Conservation (phyloP, 2,797 vertebrate genomes). For the Monodelphis domestica region DNA sequence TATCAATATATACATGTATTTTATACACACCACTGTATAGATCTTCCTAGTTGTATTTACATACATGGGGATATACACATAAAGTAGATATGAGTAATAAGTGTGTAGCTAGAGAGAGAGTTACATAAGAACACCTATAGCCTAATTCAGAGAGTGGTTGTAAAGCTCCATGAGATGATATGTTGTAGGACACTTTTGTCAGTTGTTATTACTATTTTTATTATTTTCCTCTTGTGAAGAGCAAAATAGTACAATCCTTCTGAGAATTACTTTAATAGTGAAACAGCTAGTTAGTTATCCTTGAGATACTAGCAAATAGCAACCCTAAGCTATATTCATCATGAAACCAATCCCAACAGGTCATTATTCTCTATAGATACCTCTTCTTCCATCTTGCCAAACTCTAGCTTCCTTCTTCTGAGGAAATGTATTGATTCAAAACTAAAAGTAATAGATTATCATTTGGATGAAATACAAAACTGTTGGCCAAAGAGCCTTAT, state of each 20-base stretch:
- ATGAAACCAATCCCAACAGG: slow-evolving; percentile 11
- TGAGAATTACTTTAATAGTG: background rate
- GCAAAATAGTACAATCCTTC: background rate
- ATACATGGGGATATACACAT: too few relatives aligned
- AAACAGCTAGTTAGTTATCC: background rate
- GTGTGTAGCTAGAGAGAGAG: background rate
- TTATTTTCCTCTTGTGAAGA: background rate
- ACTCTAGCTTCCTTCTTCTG: slow-evolving; percentile 24
- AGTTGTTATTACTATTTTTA: background rate
- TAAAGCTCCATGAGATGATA: background rate
- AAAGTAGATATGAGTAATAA: background rate
- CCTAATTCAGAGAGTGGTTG: background rate
- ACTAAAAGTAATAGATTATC: background rate
- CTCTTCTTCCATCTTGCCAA: slow-evolving; percentile 26
- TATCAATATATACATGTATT: too few relatives aligned
- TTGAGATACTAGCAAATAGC: background rate
- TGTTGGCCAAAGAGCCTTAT: background rate
- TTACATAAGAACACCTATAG: background rate
- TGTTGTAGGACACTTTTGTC: background rate
- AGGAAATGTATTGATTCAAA: slow-evolving; percentile 35
- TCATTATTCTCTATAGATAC: slow-evolving; percentile 58
- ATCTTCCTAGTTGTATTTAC: too few relatives aligned
- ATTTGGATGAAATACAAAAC: background rate
- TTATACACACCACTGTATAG: too few relatives aligned
- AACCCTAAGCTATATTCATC: slow-evolving; percentile 5